phyloP scores from a whole-genome alignment of 1,140 invertebrate species.

The Atta colombica region DNA sequence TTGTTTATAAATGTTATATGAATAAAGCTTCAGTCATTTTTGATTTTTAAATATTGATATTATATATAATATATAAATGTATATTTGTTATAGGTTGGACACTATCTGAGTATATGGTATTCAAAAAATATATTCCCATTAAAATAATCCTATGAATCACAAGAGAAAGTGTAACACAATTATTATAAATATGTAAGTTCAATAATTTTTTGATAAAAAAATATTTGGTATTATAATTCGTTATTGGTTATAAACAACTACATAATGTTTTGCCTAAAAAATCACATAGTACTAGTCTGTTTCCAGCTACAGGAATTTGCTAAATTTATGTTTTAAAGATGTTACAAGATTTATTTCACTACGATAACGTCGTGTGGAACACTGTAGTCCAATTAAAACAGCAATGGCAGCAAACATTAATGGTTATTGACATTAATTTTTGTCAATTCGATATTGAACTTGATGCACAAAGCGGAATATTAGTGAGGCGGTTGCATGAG shows the following conservation, averaged over 20 bases:
- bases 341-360: conserved; percentile 16
- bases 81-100: not conserved
- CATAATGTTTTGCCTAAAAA: not conserved
- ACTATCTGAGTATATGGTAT: not conserved
- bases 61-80: not conserved
- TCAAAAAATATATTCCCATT: conserved; percentile 30
- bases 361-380: not conserved
- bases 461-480: conserved; percentile 46
- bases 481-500: conserved; percentile 75
- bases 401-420: conserved; percentile 8
- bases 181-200: conserved; percentile 27
- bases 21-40: conserved; percentile 9
- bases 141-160: not conserved
- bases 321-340: conserved; percentile 11
- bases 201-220: conserved; percentile 2
- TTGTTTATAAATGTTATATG: conserved; percentile 7
- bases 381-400: conserved; percentile 16
- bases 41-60: conserved; percentile 47
- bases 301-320: not conserved
- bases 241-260: not conserved
- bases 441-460: conserved; percentile 42
- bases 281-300: not conserved
- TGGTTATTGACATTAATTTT: conserved; percentile 31
- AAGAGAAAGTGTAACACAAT: conserved; percentile 5
- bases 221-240: not conserved